Conservation (phyloP, 2,113 vertebrate genomes). For the Eira barbara region DNA sequence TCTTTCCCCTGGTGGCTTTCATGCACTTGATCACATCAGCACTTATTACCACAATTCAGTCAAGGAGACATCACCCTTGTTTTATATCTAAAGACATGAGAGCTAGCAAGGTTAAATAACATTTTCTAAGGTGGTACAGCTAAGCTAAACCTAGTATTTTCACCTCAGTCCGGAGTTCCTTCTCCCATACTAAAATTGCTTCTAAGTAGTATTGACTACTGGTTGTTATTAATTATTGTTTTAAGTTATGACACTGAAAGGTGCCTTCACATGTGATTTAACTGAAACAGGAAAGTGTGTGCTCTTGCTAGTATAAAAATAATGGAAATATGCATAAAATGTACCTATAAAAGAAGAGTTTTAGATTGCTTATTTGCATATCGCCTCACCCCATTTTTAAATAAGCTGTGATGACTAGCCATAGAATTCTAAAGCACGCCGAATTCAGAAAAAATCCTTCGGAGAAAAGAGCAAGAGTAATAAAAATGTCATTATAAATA, state of each 20-base stretch:
- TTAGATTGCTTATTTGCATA: conserved; percentile 36
- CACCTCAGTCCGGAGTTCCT: background rate
- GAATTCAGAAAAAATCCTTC: conserved; percentile 1
- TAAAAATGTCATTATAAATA: conserved; percentile 39
- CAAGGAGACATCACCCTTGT: background rate
- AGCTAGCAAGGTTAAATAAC: background rate
- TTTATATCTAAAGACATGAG: background rate
- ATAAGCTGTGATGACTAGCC: conserved; percentile 1
- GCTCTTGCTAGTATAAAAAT: background rate
- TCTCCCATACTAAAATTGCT: background rate
- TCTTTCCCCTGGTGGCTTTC: background rate
- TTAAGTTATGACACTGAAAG: conserved; percentile 36
- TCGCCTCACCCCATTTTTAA: background rate
- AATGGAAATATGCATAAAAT: background rate
- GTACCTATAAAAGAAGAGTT: conserved; percentile 11
- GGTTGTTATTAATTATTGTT: background rate
- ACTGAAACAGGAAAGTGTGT: background rate
- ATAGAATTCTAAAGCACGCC: background rate
- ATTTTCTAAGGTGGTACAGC: background rate
- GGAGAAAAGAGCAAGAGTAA: background rate
- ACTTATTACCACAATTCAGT: background rate
- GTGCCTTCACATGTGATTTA: conserved; percentile 1
- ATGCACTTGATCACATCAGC: background rate
- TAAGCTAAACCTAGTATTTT: background rate
- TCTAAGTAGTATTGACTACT: background rate